These are phyloP conservation scores for Manacus vitellinus DNA, from an alignment of 2,113 vertebrate species.

Conservation along the genomic window DNA sequence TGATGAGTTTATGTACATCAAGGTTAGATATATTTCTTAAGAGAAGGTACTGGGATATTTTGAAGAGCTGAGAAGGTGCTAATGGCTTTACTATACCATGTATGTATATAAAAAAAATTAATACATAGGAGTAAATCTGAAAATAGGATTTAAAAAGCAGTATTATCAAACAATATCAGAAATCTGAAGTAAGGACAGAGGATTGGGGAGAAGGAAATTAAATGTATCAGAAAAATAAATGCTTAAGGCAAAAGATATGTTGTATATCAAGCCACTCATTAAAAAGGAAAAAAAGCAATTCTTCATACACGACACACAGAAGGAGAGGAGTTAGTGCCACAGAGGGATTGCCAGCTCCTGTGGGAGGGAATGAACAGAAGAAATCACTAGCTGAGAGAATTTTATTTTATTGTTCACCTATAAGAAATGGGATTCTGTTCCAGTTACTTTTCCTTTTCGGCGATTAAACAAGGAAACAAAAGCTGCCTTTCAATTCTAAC, in stretches of 20 bases:
- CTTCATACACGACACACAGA: neutral
- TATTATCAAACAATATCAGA: neutral
- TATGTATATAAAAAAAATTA: neutral
- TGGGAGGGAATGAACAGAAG: neutral
- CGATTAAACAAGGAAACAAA: constrained; percentile 45
- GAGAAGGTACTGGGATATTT: neutral
- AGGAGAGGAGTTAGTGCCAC: neutral
- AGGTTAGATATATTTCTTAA: neutral
- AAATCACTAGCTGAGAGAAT: neutral
- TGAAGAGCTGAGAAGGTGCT: neutral
- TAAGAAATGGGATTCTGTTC: neutral
- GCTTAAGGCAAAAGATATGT: neutral
- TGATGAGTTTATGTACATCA: neutral
- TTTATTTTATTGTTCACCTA: neutral
- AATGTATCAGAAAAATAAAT: neutral
- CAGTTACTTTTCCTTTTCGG: neutral
- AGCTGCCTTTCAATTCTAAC: neutral
- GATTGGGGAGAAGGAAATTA: neutral
- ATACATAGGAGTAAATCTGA: neutral
- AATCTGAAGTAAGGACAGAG: neutral
- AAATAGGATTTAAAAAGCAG: neutral
- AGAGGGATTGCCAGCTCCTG: neutral
- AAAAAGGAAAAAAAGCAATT: neutral
- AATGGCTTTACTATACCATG: neutral
- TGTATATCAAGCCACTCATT: neutral